Evolutionary conservation across 2,113 vertebrate genomes (phyloP).

Genomic region (Glareola pratincola): DNA sequence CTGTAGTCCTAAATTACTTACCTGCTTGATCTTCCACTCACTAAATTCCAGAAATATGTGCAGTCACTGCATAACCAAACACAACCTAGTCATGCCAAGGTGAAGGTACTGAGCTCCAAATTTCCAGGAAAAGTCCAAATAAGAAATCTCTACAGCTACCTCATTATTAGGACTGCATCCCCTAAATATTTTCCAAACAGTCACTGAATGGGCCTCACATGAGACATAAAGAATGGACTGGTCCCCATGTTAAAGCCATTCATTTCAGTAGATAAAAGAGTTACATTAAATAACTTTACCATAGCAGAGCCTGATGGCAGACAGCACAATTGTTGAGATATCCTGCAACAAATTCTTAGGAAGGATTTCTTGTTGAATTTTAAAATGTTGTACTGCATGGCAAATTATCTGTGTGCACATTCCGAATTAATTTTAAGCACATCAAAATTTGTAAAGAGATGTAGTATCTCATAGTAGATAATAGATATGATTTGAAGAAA

Average conservation of each 20-base stretch:
- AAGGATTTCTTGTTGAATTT: background rate
- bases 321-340: background rate
- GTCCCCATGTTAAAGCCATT: background rate
- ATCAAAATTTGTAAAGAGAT: background rate
- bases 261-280: background rate
- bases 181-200: background rate
- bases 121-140: background rate
- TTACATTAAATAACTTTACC: background rate
- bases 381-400: background rate
- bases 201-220: background rate
- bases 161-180: background rate
- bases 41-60: background rate
- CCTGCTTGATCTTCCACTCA: background rate
- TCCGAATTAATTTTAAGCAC: background rate
- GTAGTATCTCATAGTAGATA: background rate
- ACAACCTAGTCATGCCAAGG: rapidly evolving
- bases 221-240: background rate
- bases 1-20: background rate
- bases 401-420: background rate
- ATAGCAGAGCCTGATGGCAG: background rate
- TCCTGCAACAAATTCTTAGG: background rate
- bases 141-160: background rate
- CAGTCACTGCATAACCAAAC: background rate
- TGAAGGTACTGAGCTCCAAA: background rate
- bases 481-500: background rate